These are phyloP conservation scores for Rhabdophis nuchalis DNA, from an alignment of 2,797 vertebrate species.

Conservation along the genomic window DNA sequence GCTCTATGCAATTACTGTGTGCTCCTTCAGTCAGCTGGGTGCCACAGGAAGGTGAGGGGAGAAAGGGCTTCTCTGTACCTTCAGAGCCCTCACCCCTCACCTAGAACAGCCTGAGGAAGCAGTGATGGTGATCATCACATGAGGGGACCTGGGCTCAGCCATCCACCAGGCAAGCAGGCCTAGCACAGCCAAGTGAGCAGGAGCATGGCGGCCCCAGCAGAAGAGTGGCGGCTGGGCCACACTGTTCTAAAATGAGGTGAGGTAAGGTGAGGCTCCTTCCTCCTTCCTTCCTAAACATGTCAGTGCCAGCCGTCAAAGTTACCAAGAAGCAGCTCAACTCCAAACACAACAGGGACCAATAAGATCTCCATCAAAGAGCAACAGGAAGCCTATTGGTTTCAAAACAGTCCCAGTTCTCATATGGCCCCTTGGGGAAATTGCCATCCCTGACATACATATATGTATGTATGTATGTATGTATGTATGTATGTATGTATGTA, in stretches of 20 bases:
- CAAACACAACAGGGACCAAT: neutral
- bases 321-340: neutral
- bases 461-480: accelerated
- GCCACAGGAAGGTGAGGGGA: neutral
- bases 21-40: neutral
- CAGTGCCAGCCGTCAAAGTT: neutral
- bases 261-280: neutral
- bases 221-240: neutral
- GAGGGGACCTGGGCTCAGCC: neutral
- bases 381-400: neutral
- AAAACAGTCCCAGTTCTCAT: neutral
- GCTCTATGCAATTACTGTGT: neutral
- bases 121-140: neutral
- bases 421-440: neutral
- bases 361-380: neutral
- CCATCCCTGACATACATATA: neutral
- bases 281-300: neutral
- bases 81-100: neutral
- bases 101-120: neutral
- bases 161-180: neutral
- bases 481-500: accelerated
- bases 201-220: neutral
- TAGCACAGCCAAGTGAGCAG: neutral
- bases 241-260: neutral
- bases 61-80: neutral